These are phyloP conservation scores for Asbolus verrucosus DNA, from an alignment of 1,140 invertebrate species.

Conservation along the genomic window DNA sequence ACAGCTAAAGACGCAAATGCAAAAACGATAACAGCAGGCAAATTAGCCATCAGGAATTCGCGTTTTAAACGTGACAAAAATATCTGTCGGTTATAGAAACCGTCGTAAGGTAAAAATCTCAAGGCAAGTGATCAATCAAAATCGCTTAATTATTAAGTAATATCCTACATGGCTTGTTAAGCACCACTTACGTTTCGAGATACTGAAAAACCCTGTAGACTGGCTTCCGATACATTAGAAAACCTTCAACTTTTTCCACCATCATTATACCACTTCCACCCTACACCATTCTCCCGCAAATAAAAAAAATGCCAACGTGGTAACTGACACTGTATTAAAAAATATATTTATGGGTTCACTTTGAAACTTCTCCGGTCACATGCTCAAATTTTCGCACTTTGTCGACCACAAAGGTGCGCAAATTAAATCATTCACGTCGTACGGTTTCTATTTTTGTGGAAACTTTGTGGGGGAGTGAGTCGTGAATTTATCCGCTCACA, in stretches of 20 bases:
- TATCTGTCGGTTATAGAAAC: too few relatives aligned
- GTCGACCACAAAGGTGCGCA: constrained; percentile 3
- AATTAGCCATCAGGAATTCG: too few relatives aligned
- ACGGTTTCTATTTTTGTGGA: constrained; percentile 32
- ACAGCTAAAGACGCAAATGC: too few relatives aligned
- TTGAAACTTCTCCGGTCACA: constrained; percentile 2
- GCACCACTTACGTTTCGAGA: constrained; percentile 75
- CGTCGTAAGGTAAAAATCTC: too few relatives aligned
- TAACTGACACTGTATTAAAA: constrained; percentile 3
- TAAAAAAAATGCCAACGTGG: not conserved
- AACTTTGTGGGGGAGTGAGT: constrained; percentile 32
- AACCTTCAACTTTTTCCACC: constrained; percentile 68
- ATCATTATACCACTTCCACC: constrained; percentile 42
- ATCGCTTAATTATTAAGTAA: constrained; percentile 22
- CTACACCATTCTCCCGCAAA: constrained; percentile 29
- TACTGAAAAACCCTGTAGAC: constrained; percentile 83
- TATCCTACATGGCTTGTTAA: not conserved
- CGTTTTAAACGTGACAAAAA: too few relatives aligned
- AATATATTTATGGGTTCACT: not conserved
- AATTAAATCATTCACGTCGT: constrained; percentile 24
- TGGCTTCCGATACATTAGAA: constrained; percentile 79
- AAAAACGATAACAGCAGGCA: too few relatives aligned
- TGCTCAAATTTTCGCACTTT: constrained; percentile 24
- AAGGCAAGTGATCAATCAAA: constrained; percentile 3
- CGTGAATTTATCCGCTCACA: constrained; percentile 35